Evolutionary conservation across 2,888 invertebrate species (phyloP), one percentile per base, ranked within the genome.

Genomic region (Tenthredo livida): DNA sequence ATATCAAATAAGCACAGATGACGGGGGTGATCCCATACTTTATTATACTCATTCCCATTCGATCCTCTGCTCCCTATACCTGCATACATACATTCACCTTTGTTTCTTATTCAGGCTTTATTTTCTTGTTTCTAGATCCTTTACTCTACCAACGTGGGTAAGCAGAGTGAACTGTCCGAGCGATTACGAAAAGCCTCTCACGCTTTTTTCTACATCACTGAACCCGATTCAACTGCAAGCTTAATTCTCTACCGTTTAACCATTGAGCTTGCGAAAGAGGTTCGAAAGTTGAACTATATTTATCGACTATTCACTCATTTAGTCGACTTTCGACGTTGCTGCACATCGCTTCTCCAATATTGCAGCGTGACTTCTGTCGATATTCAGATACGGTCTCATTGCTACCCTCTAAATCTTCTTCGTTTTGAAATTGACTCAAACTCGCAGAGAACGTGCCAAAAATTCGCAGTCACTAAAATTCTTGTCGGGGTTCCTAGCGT

Each of bases 1-100:
- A 6, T 80, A 37, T 61, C 58, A 61, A 37, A 58, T 80, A 61
- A 80, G 58, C n/a, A 29, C 58, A 61, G 58, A 58, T 15, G 58
- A 61, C 40, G 78, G 37, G 54, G 58, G 25, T 29, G 21, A 77
- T 77, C 15, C 50, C 29, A 33, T n/a, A 54, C 17, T 50, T 54
- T 50, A 50, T 54, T 29, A 43, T 21, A 43, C 72, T 73, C 72
- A 21, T 73, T 73, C 15, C 43, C 21, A 73, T 73, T 43, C 17
- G 40, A 43, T 40, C n/a, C 17, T 73, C 25, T 12, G 25, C 2
- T 61, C 21, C 1, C 12, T 10, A 25, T 37, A 33, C 29, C 4
- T 12, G 10, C 67, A 33, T 17, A 67, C 33, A 67, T 33, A 67
- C 67, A 67, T 67, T 6, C 29, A 33, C 15, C 15, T 67, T 15